A percentile compares a stretch with the other conserved stretches of the same genome.
phyloP scores from a whole-genome alignment of 64 coral and sea anemone genomes.

The Stichodactyla helianthus region DNA sequence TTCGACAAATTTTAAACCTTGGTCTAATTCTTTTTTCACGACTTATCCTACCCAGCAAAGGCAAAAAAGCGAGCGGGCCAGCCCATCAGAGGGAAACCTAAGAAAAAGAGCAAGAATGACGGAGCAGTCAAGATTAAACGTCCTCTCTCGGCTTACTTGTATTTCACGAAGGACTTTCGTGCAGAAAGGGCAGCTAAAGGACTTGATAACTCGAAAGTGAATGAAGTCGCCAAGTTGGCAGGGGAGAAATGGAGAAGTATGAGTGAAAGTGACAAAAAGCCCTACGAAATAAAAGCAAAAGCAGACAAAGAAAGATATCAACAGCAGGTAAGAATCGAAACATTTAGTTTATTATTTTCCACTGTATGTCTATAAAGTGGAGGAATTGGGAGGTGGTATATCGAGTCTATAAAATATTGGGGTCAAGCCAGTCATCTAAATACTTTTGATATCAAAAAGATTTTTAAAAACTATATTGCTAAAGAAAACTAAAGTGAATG shows the following conservation, averaged over 20 bases:
- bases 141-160: slow-evolving; percentile 83
- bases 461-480: not conserved
- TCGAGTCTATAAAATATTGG: not conserved
- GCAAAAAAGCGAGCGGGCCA: slow-evolving; percentile 68
- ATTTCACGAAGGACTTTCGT: slow-evolving; percentile 89
- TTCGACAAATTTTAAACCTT: not conserved
- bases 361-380: not conserved
- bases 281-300: slow-evolving; percentile 51
- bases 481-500: not conserved
- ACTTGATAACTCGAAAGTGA: slow-evolving; percentile 61
- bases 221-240: slow-evolving; percentile 90
- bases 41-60: slow-evolving; percentile 9
- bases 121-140: slow-evolving; percentile 72
- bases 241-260: slow-evolving; percentile 92
- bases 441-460: not conserved
- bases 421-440: not conserved
- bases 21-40: not conserved
- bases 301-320: slow-evolving; percentile 71
- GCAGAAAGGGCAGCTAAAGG: slow-evolving; percentile 69
- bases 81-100: slow-evolving; percentile 6
- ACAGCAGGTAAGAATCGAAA: slow-evolving; percentile 34
- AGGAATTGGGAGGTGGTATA: not conserved
- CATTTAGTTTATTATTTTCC: not conserved
- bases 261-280: slow-evolving; percentile 58
- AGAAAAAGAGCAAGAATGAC: slow-evolving; percentile 54